Evolutionary conservation across 2,888 invertebrate species (phyloP), one percentile per base, ranked within the genome.

Genomic region (Xestia rhomboidea): DNA sequence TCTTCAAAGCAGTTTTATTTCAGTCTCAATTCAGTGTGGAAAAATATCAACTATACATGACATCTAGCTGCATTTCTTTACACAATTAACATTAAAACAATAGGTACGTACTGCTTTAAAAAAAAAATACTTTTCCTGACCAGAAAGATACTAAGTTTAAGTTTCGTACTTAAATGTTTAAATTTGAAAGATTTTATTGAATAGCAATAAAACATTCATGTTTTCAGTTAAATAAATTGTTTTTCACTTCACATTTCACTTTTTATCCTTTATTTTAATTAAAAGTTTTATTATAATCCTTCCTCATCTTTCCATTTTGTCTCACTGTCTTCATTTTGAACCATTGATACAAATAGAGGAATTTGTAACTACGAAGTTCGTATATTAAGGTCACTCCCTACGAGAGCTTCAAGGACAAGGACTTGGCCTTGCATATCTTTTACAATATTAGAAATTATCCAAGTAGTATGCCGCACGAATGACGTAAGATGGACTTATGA

Each of bases 381-480:
- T 68, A 8, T 63, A 64, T 60, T 67, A 73, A 73, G 57, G 68
- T 15, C 57, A 71, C 49, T 30, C 49, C 34, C 27, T 49, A 7
- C 2, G 5, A 49, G 24, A 68, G 24, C 46, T 63, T 46, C 73
- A 73, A 21, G 51, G 51, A 51, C 7, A 21, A 7, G 1, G 62
- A 24, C 10, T 46, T 78, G 34, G n/a, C 34, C 79, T 73, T 62
- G 27, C 27, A 62, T 57, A 15, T 51, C 13, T 57, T 51, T 34
- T 41, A 62, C 41, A 7, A 6, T 54, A 51, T 73, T n/a, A 46
- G 15, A 27, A 54, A 49, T 13, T 24, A 24, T 51, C 51, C n/a
- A 4, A 51, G n/a, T 11, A 51, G 24, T 49, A 49, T 21, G 18
- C 6, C 18, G 18, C 18, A 46, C 46, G 18, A 46, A 46, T 46